Percentiles rank a stretch among this genome's conserved stretches.
These are phyloP conservation scores for Leptopilina drosophilae DNA, from an alignment of 2,888 invertebrate species.

Conservation along the genomic window DNA sequence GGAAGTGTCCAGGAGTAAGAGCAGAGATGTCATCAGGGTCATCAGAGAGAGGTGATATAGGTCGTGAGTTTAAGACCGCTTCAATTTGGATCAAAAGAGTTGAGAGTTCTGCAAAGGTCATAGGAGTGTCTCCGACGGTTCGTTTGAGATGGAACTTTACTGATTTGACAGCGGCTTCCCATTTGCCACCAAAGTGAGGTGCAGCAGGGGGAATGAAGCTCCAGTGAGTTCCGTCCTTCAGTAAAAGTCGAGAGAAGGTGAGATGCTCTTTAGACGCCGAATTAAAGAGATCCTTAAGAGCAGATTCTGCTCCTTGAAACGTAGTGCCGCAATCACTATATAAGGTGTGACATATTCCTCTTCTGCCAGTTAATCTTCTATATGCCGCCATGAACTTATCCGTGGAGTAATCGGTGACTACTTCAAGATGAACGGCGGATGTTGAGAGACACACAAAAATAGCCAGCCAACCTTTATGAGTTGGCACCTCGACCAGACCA, in stretches of 20 bases:
- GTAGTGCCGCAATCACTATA: slow-evolving; percentile 50
- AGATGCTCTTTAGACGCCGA: background rate
- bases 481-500: slow-evolving; percentile 44
- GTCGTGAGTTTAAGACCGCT: slow-evolving; percentile 34
- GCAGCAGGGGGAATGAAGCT: slow-evolving; percentile 34
- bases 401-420: background rate
- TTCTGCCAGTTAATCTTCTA: background rate
- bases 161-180: slow-evolving; percentile 51
- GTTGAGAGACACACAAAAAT: slow-evolving; percentile 52
- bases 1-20: slow-evolving; percentile 50
- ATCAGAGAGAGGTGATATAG: background rate
- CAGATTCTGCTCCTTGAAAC: background rate
- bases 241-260: background rate
- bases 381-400: background rate
- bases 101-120: slow-evolving; percentile 36
- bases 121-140: background rate
- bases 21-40: background rate
- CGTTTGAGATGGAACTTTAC: slow-evolving; percentile 18
- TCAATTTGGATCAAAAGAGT: slow-evolving; percentile 32
- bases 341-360: slow-evolving; percentile 36
- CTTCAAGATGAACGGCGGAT: slow-evolving; percentile 33
- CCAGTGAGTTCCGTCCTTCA: slow-evolving; percentile 2
- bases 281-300: background rate
- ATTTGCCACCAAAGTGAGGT: slow-evolving; percentile 60
- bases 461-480: slow-evolving; percentile 50